Evolutionary conservation across 2,797 vertebrate genomes (phyloP), one percentile per base, ranked within the genome.

Genomic region (Babyrousa celebensis): DNA sequence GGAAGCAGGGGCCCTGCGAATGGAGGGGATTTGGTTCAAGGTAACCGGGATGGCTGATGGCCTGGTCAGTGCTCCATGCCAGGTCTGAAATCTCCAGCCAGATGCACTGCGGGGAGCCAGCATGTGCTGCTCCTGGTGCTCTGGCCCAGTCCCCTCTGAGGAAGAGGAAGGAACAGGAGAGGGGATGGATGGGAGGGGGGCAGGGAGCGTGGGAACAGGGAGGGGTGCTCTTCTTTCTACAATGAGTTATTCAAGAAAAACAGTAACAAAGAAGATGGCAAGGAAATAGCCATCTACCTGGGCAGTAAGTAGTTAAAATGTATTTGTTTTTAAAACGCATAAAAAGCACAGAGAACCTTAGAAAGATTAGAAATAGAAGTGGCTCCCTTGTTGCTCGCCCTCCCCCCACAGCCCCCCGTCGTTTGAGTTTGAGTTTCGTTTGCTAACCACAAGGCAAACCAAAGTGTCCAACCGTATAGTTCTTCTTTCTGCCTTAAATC

Each of bases 401-500:
- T 54, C 43, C 43, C 29, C 36, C 36, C 36, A 36, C 36, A 36
- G 36, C 77, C 17, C 23, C 71, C 63, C 75, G 70, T 67, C 62
- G 63, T 32, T 36, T 96, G 78, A 14, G 12, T 27, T 89, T 97
- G 97, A 98, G 98, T 98, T 98, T 99, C 99, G 96, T 96, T 92
- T 56, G 25, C 18, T 32, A 58, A 92, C 25, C 36, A 78, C 20
- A 56, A 23, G 56, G 16, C 74, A 52, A 29, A 60, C 20, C 5
- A 4, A 40, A 32, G 7, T 60, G 7, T 97, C 97, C 97, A 98
- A 98, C 96, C 98, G 96, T 98, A 16, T 5, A 63, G 20, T 23
- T 98, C 99, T 99, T 98, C 98, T 99, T 15, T 97, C 96, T 97
- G 98, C 98, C 40, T 92, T 98, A 98, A 98, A 91, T 94, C 74